phyloP scores from a whole-genome alignment of 1,140 invertebrate genomes.

The Chelonus insularis region DNA sequence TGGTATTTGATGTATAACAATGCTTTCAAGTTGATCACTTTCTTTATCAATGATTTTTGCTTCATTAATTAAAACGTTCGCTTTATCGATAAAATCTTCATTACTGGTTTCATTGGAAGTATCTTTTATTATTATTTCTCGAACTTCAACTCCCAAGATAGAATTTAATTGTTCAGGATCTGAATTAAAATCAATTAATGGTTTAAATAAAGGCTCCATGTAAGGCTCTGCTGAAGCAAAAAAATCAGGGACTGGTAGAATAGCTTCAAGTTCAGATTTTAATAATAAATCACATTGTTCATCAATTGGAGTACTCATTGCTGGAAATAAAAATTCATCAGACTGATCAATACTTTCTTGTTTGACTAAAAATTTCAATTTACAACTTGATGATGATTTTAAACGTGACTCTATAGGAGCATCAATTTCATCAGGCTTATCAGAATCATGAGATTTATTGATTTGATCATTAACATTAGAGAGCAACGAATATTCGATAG shows the following conservation, averaged over 20 bases:
- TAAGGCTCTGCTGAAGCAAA: conserved; percentile 6
- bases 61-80: no score
- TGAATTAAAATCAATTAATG: conserved; percentile 14
- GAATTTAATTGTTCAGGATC: no score
- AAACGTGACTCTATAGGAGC: neutral
- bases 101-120: no score
- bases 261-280: neutral
- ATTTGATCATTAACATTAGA: neutral
- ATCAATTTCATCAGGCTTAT: no score
- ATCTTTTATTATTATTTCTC: no score
- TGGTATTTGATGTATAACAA: no score
- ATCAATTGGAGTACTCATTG: conserved; percentile 23
- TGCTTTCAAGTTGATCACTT: no score
- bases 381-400: conserved; percentile 16
- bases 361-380: conserved; percentile 25
- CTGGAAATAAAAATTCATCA: conserved; percentile 19
- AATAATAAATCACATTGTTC: neutral
- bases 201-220: neutral
- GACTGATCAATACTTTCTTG: conserved; percentile 18
- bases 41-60: no score
- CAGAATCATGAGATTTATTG: no score
- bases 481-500: neutral
- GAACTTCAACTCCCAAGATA: no score
- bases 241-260: neutral
- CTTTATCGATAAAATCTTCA: no score